A percentile compares a stretch with the other conserved stretches of the same genome.
phyloP scores from a whole-genome alignment of 1,140 invertebrate genomes.

The Campoletis sonorensis region DNA sequence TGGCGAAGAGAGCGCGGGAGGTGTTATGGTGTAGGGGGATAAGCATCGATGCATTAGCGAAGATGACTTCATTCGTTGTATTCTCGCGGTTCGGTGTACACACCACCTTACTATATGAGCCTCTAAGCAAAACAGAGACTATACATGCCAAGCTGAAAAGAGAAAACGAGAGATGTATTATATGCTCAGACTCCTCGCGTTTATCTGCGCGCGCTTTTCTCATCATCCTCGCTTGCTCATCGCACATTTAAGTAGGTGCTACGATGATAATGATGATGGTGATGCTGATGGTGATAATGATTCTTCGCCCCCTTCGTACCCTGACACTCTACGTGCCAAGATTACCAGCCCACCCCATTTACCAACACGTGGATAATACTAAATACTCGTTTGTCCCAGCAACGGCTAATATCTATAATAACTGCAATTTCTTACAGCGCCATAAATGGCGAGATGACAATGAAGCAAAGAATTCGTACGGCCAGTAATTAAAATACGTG shows the following conservation, averaged over 20 bases:
- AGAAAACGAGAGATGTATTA: conserved; percentile 21
- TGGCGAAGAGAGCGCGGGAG: conserved; percentile 47
- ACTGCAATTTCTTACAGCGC: not conserved
- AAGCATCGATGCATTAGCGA: conserved; percentile 68
- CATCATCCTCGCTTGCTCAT: conserved; percentile 42
- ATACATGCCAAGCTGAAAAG: conserved; percentile 45
- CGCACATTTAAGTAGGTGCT: conserved; percentile 53
- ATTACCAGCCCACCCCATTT: conserved; percentile 46
- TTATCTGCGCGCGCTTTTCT: conserved; percentile 24
- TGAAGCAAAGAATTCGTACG: not conserved
- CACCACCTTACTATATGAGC: conserved; percentile 42
- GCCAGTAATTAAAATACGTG: too few species aligned
- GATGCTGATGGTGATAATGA: conserved; percentile 61
- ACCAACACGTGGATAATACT: conserved; percentile 45
- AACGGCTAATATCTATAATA: not conserved
- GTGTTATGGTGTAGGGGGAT: conserved; percentile 57
- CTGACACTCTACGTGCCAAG: conserved; percentile 9
- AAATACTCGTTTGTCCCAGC: conserved; percentile 28
- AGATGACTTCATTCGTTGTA: conserved; percentile 68
- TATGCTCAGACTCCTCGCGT: conserved; percentile 34
- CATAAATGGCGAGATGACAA: not conserved
- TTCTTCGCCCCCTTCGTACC: conserved; percentile 49
- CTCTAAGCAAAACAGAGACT: conserved; percentile 26
- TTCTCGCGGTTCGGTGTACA: conserved; percentile 20
- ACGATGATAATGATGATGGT: conserved; percentile 63